Base-by-base conservation (phyloP, 2,797 vertebrate genomes). In the Betta splendens region DNA sequence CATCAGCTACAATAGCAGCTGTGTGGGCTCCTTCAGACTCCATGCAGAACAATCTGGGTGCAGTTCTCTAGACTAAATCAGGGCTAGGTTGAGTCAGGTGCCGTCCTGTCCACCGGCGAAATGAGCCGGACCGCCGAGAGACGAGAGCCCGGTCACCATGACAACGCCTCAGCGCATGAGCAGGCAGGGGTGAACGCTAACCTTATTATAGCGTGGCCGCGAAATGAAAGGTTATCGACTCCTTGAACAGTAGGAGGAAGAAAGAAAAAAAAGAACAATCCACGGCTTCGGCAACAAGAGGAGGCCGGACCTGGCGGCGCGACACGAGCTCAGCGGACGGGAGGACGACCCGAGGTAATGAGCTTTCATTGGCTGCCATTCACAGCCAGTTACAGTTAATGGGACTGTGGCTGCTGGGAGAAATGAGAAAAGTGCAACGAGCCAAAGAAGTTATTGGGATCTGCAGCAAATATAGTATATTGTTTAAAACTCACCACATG, bases 181-280 rank as follows among this genome's bases (percentile, higher is more conserved):
- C 15, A 50, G 42, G 45, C 60, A 35, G 60, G 64, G 68, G 16
- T 53, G 71, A 65, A 66, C 28, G 64, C 73, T 68, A 67, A 78
- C 68, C 80, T 74, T 40, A 64, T 70, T 65, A 70, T 25, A 74
- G 52, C 32, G 17, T 48, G 52, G 55, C 77, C 80, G 72, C 65
- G 72, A 79, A 84, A 87, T 81, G 69, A 74, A 74, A 78, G 67
- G 72, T 75, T 78, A 72, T 72, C 42, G 55, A 65, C 59, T 64
- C 69, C 60, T 29, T 18, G 16, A 25, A 40, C 61, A 44, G 63
- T 2, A 33, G 35, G 50, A 74, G 64, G 25, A 28, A 28, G 28
- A 28, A 7, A 28, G 28, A 28, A 28, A 28, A 7, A 28, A 28
- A 28, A 28, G 10, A 33, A 1, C n/a, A n/a, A 25, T 33, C 26